A percentile compares a stretch with the other conserved stretches of the same genome.
phyloP scores from a whole-genome alignment of 2,113 vertebrate species.

The Bucco capensis region DNA sequence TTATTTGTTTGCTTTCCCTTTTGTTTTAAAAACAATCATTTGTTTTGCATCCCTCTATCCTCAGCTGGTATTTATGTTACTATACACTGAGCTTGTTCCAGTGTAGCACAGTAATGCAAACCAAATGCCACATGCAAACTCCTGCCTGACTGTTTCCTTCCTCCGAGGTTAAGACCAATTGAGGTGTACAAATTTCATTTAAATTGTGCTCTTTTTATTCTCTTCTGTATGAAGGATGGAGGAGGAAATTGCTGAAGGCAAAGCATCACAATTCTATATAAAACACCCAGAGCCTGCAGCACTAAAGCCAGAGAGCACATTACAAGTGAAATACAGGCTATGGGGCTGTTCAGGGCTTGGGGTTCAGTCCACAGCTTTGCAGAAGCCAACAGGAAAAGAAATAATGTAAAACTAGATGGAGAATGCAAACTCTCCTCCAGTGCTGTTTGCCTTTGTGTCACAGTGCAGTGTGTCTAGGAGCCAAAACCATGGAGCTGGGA shows the following conservation, averaged over 20 bases:
- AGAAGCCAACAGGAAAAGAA: conserved; percentile 31
- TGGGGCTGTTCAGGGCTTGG: conserved; percentile 46
- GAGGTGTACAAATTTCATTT: conserved; percentile 22
- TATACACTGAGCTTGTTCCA: not conserved
- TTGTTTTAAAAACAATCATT: not conserved
- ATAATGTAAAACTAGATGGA: not conserved
- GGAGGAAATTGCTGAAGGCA: conserved; percentile 23
- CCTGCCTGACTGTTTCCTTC: not conserved
- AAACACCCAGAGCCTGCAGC: conserved; percentile 18
- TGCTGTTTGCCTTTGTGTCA: conserved; percentile 42
- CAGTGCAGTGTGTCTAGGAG: not conserved
- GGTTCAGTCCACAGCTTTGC: conserved; percentile 32
- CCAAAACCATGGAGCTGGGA: conserved; percentile 21
- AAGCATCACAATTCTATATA: not conserved
- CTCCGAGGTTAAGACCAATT: not conserved
- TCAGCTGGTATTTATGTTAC: not conserved
- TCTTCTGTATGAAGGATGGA: not conserved
- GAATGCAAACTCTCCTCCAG: not conserved
- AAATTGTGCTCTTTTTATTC: not conserved
- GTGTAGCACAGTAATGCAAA: not conserved
- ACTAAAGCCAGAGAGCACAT: conserved; percentile 28
- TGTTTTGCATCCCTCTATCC: not conserved
- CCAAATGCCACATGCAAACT: not conserved
- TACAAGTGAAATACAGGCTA: conserved; percentile 13
- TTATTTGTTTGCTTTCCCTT: not conserved